These are phyloP conservation scores for Fragum whitleyi DNA, from an alignment of 2,888 invertebrate genomes.

Conservation along the genomic window DNA sequence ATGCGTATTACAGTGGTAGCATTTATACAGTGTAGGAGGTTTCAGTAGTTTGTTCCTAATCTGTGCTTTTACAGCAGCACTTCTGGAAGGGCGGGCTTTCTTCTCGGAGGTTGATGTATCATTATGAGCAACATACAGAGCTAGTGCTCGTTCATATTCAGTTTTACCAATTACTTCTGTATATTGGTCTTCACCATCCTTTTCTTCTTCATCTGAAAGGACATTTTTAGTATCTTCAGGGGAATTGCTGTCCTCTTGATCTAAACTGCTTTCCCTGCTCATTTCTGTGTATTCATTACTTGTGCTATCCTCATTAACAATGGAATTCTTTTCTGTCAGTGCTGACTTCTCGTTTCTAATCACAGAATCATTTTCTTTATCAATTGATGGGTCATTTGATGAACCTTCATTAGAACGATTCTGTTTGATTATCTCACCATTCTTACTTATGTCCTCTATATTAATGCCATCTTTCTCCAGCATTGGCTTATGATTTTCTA, in stretches of 20 bases:
- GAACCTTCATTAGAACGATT: background rate
- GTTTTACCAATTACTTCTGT: conserved; percentile 51
- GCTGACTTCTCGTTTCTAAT: background rate
- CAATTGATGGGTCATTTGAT: background rate
- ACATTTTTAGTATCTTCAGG: background rate
- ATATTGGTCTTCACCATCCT: conserved; percentile 38
- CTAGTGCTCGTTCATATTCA: conserved; percentile 63
- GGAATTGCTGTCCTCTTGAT: background rate
- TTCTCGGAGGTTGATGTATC: conserved; percentile 19
- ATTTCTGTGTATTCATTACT: background rate
- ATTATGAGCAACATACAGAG: conserved; percentile 59
- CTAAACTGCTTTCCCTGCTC: background rate
- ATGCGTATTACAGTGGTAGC: conserved; percentile 58
- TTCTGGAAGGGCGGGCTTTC: conserved; percentile 54
- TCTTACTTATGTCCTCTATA: background rate
- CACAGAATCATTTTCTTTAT: background rate
- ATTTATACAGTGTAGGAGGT: conserved; percentile 65
- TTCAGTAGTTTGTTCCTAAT: conserved; percentile 57
- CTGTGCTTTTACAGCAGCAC: conserved; percentile 65
- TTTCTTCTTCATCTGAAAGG: conserved; percentile 34
- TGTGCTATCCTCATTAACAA: background rate
- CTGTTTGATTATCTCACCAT: background rate
- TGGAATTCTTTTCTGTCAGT: background rate
- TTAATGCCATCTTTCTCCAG: conserved; percentile 1
- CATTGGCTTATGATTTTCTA: conserved; percentile 47